phyloP scores from a whole-genome alignment of 2,113 vertebrate genomes.

The Elachura formosa region DNA sequence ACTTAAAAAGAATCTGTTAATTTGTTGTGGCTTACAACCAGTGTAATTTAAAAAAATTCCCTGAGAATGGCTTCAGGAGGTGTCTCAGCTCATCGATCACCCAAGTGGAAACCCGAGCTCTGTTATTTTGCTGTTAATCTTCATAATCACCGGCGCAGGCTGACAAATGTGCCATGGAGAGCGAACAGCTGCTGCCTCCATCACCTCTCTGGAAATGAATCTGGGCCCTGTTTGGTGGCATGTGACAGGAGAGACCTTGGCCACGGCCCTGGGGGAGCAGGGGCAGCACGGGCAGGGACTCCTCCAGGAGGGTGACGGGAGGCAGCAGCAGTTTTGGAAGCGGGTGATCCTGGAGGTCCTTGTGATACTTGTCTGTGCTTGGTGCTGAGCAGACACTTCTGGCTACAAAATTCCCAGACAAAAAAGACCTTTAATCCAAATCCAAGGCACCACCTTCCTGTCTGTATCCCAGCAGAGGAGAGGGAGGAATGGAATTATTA shows the following conservation, averaged over 20 bases:
- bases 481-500: not conserved
- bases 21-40: not conserved
- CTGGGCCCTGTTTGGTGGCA: not conserved
- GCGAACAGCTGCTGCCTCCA: not conserved
- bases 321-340: not conserved
- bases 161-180: not conserved
- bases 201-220: not conserved
- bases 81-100: not conserved
- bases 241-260: rapidly evolving
- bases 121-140: not conserved
- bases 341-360: not conserved
- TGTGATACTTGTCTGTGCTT: not conserved
- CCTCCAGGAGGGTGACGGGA: rapidly evolving
- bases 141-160: not conserved
- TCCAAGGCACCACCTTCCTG: not conserved
- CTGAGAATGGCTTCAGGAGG: not conserved
- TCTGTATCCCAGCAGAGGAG: rapidly evolving
- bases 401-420: not conserved
- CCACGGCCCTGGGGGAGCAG: rapidly evolving
- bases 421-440: not conserved
- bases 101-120: rapidly evolving
- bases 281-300: rapidly evolving
- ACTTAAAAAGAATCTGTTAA: not conserved
- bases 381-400: not conserved
- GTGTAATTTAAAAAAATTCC: not conserved